phyloP scores from a whole-genome alignment of 1,140 invertebrate genomes.

The Diabrotica virgifera region DNA sequence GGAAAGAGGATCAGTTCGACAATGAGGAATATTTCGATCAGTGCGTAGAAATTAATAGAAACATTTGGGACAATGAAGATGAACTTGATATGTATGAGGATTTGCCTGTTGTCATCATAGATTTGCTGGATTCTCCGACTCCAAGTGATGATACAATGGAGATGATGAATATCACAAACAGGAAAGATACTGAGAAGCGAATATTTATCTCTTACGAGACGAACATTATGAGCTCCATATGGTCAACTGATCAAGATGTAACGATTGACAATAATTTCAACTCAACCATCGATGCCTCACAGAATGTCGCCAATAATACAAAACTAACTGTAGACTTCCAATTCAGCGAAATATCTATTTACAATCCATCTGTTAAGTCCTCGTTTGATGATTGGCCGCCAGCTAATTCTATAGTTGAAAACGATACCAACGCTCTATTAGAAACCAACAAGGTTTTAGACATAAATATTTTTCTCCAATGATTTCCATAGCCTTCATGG shows the following conservation, averaged over 20 bases:
- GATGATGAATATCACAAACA: slow-evolving; percentile 39
- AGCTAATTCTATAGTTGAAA: slow-evolving; percentile 14
- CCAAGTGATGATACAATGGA: slow-evolving; percentile 42
- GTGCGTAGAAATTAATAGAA: neutral
- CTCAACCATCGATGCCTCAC: slow-evolving; percentile 8
- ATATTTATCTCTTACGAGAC: slow-evolving; percentile 47
- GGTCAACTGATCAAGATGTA: slow-evolving; percentile 41
- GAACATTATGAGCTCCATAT: slow-evolving; percentile 50
- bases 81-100: slow-evolving; percentile 56
- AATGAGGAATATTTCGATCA: slow-evolving; percentile 3
- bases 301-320: neutral
- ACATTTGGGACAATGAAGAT: slow-evolving; percentile 37
- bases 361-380: slow-evolving; percentile 9
- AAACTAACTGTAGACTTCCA: slow-evolving; percentile 21
- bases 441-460: neutral
- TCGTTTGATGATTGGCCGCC: slow-evolving; percentile 19
- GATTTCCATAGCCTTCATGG: slow-evolving; percentile 17
- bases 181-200: slow-evolving; percentile 28
- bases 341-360: slow-evolving; percentile 31
- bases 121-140: slow-evolving; percentile 55
- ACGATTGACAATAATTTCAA: slow-evolving; percentile 25
- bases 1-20: neutral
- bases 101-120: slow-evolving; percentile 57
- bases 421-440: slow-evolving; percentile 20
- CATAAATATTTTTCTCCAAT: slow-evolving; percentile 21